Conservation (phyloP, 2,113 vertebrate genomes). For the Oenanthe oenanthe region DNA sequence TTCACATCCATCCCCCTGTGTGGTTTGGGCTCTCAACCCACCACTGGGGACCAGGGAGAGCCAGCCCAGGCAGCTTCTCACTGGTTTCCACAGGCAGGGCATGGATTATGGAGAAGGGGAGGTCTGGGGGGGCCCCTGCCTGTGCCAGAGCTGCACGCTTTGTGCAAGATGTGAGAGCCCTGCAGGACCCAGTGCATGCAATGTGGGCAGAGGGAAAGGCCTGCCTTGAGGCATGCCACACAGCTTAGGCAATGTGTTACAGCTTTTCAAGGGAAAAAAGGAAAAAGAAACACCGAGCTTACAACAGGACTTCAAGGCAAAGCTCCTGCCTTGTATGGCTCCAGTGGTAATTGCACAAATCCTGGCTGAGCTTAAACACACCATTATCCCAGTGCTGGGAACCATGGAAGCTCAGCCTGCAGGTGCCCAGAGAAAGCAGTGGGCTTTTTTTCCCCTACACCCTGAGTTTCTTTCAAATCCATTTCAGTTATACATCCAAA, state of each 20-base stretch:
- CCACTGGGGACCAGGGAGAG: accelerated
- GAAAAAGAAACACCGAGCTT: not conserved
- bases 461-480: not conserved
- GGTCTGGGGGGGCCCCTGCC: not conserved
- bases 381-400: not conserved
- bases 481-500: not conserved
- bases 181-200: not conserved
- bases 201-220: not conserved
- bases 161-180: not conserved
- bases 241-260: not conserved
- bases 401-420: not conserved
- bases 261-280: not conserved
- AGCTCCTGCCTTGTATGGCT: not conserved
- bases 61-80: not conserved
- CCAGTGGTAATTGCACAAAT: not conserved
- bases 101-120: not conserved
- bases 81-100: not conserved
- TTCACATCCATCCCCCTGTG: not conserved
- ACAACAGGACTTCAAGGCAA: not conserved
- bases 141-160: not conserved
- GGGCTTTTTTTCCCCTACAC: not conserved
- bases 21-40: accelerated
- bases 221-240: not conserved
- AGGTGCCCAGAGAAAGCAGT: not conserved
- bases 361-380: not conserved